phyloP scores from a whole-genome alignment of 2,113 vertebrate species.

The Himantopus leucocephalus region DNA sequence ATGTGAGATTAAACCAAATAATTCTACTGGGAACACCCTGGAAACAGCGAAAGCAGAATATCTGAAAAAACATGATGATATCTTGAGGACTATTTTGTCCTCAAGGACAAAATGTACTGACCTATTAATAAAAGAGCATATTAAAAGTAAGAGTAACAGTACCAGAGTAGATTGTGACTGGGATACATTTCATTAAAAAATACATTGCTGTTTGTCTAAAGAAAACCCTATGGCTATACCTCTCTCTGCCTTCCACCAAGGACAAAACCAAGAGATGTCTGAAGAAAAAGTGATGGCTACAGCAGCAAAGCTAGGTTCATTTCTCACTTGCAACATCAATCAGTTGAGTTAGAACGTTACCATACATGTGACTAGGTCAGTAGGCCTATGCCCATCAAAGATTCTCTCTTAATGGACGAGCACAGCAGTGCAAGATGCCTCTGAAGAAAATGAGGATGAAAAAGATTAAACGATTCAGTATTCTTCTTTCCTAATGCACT shows the following conservation, averaged over 20 bases:
- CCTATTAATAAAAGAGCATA: neutral
- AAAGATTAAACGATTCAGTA: neutral
- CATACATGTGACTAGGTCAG: neutral
- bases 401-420: neutral
- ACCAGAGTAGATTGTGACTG: neutral
- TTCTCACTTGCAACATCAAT: neutral
- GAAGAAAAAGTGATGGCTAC: neutral
- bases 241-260: neutral
- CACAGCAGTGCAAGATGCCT: neutral
- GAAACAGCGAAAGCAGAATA: neutral
- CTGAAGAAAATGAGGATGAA: neutral
- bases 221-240: neutral
- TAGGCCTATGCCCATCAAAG: neutral
- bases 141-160: neutral
- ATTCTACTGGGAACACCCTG: neutral
- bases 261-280: neutral
- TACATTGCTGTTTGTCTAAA: neutral
- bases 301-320: neutral
- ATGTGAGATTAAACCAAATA: neutral
- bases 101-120: neutral
- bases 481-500: neutral
- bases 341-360: neutral
- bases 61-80: neutral
- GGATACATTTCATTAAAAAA: neutral
- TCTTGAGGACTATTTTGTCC: neutral